Evolutionary conservation across 2,797 vertebrate genomes (phyloP).

Genomic region (Rhynchonycteris naso): DNA sequence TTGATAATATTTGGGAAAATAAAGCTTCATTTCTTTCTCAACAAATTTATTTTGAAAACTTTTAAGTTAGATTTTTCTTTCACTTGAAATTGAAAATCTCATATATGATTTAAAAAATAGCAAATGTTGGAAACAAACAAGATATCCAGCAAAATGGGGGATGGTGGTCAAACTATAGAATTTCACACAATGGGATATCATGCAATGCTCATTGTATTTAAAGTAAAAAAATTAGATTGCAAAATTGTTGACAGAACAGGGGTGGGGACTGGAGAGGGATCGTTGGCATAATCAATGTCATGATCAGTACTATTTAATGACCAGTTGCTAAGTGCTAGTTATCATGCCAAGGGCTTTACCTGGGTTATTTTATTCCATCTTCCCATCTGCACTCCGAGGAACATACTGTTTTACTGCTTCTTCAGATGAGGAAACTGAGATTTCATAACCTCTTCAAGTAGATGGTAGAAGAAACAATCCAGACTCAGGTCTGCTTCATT

Average conservation of each 20-base stretch:
- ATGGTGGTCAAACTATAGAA: neutral
- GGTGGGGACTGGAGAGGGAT: neutral
- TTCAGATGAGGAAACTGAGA: neutral
- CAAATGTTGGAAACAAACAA: neutral
- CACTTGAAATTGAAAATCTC: neutral
- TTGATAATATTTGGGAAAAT: neutral
- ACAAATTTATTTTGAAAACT: neutral
- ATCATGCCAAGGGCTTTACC: neutral
- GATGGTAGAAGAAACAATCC: neutral
- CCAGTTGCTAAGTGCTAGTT: neutral
- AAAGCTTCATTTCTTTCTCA: neutral
- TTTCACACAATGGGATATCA: neutral
- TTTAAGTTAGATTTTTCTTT: neutral
- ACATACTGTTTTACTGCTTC: neutral
- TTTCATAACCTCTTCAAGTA: slow-evolving; percentile 8
- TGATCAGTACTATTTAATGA: neutral
- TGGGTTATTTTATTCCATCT: neutral
- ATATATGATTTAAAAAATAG: neutral
- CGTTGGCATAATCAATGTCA: neutral
- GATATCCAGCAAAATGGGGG: neutral
- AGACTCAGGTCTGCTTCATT: neutral
- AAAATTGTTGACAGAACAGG: neutral
- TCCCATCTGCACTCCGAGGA: neutral
- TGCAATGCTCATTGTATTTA: neutral
- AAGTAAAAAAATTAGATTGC: neutral